A percentile compares a stretch with the other conserved stretches of the same genome.
Conservation (phyloP, 2,113 vertebrate species). For the Spea multiplicata region DNA sequence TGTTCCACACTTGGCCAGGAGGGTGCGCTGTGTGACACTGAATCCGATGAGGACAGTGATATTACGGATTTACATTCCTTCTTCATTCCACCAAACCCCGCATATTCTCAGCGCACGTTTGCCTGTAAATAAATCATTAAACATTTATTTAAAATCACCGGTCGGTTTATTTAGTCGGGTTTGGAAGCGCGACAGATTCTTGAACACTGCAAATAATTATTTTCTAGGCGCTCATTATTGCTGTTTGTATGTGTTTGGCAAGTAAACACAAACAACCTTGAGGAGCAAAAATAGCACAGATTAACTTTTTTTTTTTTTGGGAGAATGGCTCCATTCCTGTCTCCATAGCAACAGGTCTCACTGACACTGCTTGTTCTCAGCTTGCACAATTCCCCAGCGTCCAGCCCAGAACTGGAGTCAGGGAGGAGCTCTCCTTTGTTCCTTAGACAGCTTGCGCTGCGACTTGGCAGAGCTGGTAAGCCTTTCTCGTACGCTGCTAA, state of each 20-base stretch:
- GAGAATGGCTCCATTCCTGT: constrained; percentile 36
- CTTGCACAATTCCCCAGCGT: constrained; percentile 55
- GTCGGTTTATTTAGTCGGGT: background rate
- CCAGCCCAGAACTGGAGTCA: constrained; percentile 52
- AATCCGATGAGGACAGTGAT: too few species aligned
- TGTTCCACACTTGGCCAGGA: too few species aligned
- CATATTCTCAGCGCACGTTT: too few species aligned
- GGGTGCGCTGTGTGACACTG: too few species aligned
- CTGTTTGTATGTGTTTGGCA: background rate
- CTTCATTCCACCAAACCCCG: too few species aligned
- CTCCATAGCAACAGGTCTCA: constrained; percentile 45
- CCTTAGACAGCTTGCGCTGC: constrained; percentile 32
- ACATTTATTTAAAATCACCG: too few species aligned
- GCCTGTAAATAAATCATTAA: too few species aligned
- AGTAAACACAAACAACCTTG: background rate
- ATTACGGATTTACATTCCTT: too few species aligned
- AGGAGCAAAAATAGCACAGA: background rate
- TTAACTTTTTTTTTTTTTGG: background rate
- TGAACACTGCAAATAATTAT: background rate
- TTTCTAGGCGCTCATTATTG: background rate
- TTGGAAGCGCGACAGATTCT: background rate
- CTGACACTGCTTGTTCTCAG: constrained; percentile 43
- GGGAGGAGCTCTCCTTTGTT: constrained; percentile 62
- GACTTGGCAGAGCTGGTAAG: constrained; percentile 54
- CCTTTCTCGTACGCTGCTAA: constrained; percentile 36